Base-by-base conservation (phyloP, 2,888 invertebrate species). In the Drosophila incognita region DNA sequence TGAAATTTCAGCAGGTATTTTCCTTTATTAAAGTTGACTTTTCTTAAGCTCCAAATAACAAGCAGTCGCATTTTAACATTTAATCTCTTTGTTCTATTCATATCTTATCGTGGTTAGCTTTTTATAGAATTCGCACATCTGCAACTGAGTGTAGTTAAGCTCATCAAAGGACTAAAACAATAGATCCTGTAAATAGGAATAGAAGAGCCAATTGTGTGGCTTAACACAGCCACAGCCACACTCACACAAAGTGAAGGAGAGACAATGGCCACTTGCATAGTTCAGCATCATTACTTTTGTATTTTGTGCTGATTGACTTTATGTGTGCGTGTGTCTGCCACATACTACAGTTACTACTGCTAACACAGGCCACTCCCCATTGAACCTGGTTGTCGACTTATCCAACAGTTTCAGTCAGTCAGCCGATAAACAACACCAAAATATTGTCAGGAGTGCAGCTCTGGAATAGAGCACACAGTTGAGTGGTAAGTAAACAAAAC, bases 221-320 rank as follows among this genome's bases (percentile, higher is more conserved):
- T 54, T 36, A 11, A 35, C 53, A 11, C 18, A 33, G 29, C 35
- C 53, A 11, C 18, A 33, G 29, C 35, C 36, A 38, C 40, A 61
- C 38, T 54, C 24, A 36, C 40, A 29, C 42, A 40, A 35, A 46
- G 31, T 61, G 49, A 49, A 21, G 69, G 31, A 62, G 70, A 68
- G 72, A 66, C 78, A 74, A 88, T 81, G 66, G 82, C 73, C 80
- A 78, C 83, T 87, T 85, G 83, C 80, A 69, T 65, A 74, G 81
- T 76, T 87, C 72, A 66, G 83, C 78, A 73, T 74, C 86, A 82
- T 82, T 87, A 82, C 80, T 77, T 80, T 66, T 68, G 73, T 80
- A 70, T 82, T 87, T 82, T 89, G 89, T 85, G 89, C 74, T 80
- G 89, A 85, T 85, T 85, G 85, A 70, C 80, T 77, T 87, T 78